Evolutionary conservation across 2,113 vertebrate species (phyloP), one percentile per base, ranked within the genome.

Genomic region (Notothenia rossii): DNA sequence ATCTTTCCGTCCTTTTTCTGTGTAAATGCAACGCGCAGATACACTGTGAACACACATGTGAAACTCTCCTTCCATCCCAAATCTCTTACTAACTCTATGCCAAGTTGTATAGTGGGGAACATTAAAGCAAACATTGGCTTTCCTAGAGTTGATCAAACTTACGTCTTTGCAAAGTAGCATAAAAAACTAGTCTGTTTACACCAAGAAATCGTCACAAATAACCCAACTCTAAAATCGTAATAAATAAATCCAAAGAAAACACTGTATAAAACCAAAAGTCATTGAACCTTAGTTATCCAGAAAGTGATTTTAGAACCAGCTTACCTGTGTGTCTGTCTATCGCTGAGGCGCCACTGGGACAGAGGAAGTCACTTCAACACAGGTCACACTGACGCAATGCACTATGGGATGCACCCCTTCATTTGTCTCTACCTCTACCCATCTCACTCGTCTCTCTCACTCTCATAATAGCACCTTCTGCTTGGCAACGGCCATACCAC

Each of bases 261-360:
- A 59, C 6, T 14, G 0, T 75, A n/a, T 25, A 20, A 10, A 14
- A 22, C 1, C 17, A 65, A 13, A 58, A 50, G 11, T 22, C 1
- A 12, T 54, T 69, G 50, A 12, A 36, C 4, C 72, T 63, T 18
- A 49, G 56, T 78, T 10, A 15, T 43, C 63, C 11, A 48, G 10
- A 71, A 2, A 50, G 15, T 13, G 5, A 59, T 54, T 20, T 12
- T 50, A 49, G 2, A 81, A 48, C 72, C 54, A 67, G 66, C 90
- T 90, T 94, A 95, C 95, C 95, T 94, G 93, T 64, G 68, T 87
- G 89, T 90, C 84, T 89, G 86, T 92, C 86, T 85, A 86, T 75
- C 46, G 90, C 89, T 91, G 90, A 90, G 75, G 89, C 79, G 85
- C 88, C 89, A 91, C 91, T 94, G 84, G 75, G 84, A 91, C 82